Evolutionary conservation across 2,888 invertebrate genomes (phyloP), one percentile per base, ranked within the genome.

Genomic region (Meiosimyza decipiens): DNA sequence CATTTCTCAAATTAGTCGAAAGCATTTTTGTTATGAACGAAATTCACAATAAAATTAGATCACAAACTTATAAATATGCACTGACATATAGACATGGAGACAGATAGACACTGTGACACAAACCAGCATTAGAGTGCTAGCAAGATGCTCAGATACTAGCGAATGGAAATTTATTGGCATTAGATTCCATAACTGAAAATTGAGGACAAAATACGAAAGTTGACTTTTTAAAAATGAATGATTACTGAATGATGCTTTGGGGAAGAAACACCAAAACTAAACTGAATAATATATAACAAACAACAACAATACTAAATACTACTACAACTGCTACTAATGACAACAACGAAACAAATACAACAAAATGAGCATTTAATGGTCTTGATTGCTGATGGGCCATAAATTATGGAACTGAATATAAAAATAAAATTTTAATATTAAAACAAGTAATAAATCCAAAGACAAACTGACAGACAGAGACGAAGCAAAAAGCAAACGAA

Each of bases 391-490:
- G 79, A 82, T 77, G 77, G 79, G 80, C 77, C 79, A 80, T 82
- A 82, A 82, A 81, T 81, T 77, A 81, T 77, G 74, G 75, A 55
- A 67, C 66, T 28, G 51, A 80, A 81, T 78, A 40, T 40, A 80
- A 82, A 81, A 77, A 79, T 80, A 77, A 76, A 79, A 76, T 40
- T 76, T 81, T 79, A 55, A 77, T 77, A 75, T 79, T 82, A 82
- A 82, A 80, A 79, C 77, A 81, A 75, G 75, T 78, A 78, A 81
- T 82, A 82, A 81, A 80, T 82, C 76, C 64, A 65, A n/a, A 55
- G 49, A 49, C 65, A 28, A 65, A 65, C 12, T 54, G 54, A 54
- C 40, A 40, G 40, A 40, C 40, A 40, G 40, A 5, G 9, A 9
- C 40, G 40, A 51, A 64, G 49, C 64, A 2, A 64, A 18, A 6